Evolutionary conservation across 2,797 vertebrate species (phyloP), one percentile per base, ranked within the genome.

Genomic region (Aeoliscus strigatus): DNA sequence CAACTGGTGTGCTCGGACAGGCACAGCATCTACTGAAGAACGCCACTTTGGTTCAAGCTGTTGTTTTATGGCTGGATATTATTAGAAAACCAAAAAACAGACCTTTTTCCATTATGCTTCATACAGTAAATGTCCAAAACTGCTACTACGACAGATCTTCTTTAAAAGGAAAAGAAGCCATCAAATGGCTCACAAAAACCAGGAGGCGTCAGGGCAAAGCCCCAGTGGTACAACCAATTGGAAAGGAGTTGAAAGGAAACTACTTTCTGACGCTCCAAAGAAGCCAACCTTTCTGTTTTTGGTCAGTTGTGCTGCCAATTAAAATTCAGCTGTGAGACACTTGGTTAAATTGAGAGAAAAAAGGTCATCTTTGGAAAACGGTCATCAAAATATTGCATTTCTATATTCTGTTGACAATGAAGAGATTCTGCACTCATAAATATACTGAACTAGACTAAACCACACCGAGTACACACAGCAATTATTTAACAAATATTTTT

Each of bases 21-120:
- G 92, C 93, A 96, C 93, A 92, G 92, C 93, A 94, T 90, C 92
- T 91, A 90, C 91, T 89, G 92, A 94, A 90, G 89, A 92, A 81
- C 93, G 93, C 88, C 89, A 92, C 94, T 98, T 99, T 99, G 96
- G 95, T 98, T 97, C 89, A 94, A 98, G 96, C 96, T 97, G 94
- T 92, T 71, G 90, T 84, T 85, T 90, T 93, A 93, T 94, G 91
- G 92, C 93, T 90, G 87, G 85, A 78, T 69, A 86, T 80, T 75
- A 75, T 79, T 77, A 84, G 55, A 80, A 77, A 77, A 77, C 60
- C 39, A 64, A 67, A 77, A 66, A 76, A 70, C 33, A 61, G 48
- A 63, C 59, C 43, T 55, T 54, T n/a, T 66, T 57, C 84, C 79
- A 80, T 84, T 80, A 79, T 79, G 85, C 85, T 86, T 87, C 83